Conservation (phyloP, 2,113 vertebrate genomes). For the Aldabrachelys gigantea region DNA sequence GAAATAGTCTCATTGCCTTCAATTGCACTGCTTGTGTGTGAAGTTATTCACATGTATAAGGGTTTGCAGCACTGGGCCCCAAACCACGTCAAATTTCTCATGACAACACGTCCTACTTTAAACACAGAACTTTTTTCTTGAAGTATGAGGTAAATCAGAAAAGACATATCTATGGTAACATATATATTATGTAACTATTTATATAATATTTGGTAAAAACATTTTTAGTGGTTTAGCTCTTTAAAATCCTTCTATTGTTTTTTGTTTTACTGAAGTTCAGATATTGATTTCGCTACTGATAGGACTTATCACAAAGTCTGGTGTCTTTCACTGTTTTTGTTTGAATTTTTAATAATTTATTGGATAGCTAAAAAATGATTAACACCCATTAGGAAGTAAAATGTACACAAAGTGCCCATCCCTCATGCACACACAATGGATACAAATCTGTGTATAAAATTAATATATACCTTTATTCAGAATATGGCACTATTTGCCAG, state of each 20-base stretch:
- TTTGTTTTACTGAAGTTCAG: not conserved
- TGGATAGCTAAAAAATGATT: not conserved
- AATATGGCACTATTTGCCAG: not conserved
- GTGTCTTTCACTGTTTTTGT: not conserved
- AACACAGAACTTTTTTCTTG: conserved; percentile 11
- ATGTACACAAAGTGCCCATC: not conserved
- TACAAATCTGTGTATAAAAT: not conserved
- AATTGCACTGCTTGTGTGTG: not conserved
- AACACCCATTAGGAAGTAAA: not conserved
- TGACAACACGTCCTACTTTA: conserved; percentile 34
- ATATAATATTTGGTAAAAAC: not conserved
- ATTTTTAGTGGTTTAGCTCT: not conserved
- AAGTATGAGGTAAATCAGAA: conserved; percentile 2
- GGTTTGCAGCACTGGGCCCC: conserved; percentile 17
- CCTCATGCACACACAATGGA: not conserved
- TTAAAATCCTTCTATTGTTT: not conserved
- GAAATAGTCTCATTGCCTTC: not conserved
- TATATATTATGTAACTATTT: not conserved
- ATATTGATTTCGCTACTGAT: not conserved
- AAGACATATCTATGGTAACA: not conserved
- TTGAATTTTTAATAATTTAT: not conserved
- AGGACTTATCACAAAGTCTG: not conserved
- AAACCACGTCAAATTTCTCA: conserved; percentile 52
- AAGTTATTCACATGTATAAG: conserved; percentile 21
- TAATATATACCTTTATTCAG: not conserved